Conservation (phyloP, 2,797 vertebrate species). For the Myotis planiceps region DNA sequence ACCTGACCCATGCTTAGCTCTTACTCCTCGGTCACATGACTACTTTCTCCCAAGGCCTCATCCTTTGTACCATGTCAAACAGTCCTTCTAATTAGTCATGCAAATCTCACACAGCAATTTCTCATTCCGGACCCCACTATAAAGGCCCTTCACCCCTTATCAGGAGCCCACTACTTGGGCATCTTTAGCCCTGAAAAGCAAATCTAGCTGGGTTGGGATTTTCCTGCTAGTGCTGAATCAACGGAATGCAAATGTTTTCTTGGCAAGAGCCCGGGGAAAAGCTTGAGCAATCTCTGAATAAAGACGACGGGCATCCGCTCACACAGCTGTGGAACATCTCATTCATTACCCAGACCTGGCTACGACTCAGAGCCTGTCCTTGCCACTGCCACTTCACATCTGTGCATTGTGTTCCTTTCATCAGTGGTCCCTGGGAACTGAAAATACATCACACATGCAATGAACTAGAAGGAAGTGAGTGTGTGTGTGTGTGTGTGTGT, state of each 20-base stretch:
- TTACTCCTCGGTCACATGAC: neutral
- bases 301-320: neutral
- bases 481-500: neutral
- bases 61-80: neutral
- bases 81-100: neutral
- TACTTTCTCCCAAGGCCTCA: neutral
- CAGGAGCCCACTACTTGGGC: neutral
- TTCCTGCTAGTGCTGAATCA: neutral
- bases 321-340: neutral
- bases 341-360: neutral
- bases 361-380: neutral
- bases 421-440: neutral
- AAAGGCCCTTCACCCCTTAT: neutral
- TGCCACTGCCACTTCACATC: neutral
- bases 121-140: neutral
- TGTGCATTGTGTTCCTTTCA: neutral
- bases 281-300: neutral
- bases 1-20: neutral
- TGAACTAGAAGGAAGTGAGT: neutral
- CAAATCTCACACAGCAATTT: neutral
- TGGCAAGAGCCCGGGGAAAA: neutral
- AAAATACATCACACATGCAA: neutral
- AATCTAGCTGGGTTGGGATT: neutral
- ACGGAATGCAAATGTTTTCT: neutral
- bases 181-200: neutral